Base-by-base conservation (phyloP, 2,888 invertebrate species). In the Syritta pipiens region DNA sequence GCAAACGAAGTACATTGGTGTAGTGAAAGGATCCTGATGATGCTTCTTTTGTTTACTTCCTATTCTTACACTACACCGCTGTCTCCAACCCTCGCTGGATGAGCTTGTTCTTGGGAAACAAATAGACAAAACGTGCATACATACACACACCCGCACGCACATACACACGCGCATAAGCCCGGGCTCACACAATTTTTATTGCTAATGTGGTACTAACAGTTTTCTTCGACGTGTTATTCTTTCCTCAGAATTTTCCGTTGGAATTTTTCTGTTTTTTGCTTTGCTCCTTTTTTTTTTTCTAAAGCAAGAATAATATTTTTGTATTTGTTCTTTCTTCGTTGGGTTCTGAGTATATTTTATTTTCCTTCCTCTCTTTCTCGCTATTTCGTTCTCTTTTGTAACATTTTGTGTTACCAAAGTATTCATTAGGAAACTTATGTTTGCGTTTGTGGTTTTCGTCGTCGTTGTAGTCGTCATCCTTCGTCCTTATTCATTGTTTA, bases 201-300 rank as follows among this genome's bases (percentile, higher is more conserved):
- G 68, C 68, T 69, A 59, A 68, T 68, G 59, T 49, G 68, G 48
- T 49, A 59, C 68, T 68, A 68, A 59, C 48, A 59, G 68, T 59
- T 68, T 68, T 42, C 49, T 57, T 67, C 48, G 67, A 48, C 57
- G 37, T 57, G 28, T 57, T 57, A 40, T 67, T 67, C 30, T 68
- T 19, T 59, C 19, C 19, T 42, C 12, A 3, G 9, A 30, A 4
- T 17, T 48, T 30, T 24, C 14, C 24, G 28, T 7, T n/a, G 4
- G 19, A 22, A 35, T 10, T 26, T 20, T 7, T 26, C 5, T 6
- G 12, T 28, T 30, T 40, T 42, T 26, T 20, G 19, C 22, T 44
- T 6, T 12, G 10, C 12, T 5, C 17, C n/a, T 42, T 42, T n/a
- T 10, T 10, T 32, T 28, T 46, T 37, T 46, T 35, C 19, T 35